Evolutionary conservation across 2,797 vertebrate genomes (phyloP).

Genomic region (Gallirallus australis): DNA sequence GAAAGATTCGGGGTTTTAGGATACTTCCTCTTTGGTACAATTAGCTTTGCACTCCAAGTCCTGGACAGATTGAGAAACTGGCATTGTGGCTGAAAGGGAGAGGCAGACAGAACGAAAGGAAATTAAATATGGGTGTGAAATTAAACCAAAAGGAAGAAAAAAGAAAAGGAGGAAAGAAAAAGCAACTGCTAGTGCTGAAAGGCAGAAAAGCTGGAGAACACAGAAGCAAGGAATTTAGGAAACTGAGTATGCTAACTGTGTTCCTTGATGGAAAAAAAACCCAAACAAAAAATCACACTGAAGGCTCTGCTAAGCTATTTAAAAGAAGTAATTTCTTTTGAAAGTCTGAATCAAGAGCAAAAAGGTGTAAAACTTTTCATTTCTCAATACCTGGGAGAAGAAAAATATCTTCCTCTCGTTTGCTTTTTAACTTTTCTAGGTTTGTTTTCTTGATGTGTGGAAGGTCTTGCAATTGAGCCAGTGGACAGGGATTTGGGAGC

Average conservation of each 20-base stretch:
- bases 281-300: neutral
- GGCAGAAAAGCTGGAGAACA: neutral
- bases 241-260: neutral
- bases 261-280: neutral
- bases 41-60: slow-evolving; percentile 38
- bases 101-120: slow-evolving; percentile 16
- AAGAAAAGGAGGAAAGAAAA: neutral
- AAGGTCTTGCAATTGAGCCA: neutral
- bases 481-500: neutral
- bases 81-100: neutral
- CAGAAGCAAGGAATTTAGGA: neutral
- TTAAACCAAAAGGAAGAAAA: slow-evolving; percentile 19
- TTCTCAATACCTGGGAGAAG: neutral
- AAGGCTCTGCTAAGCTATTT: neutral
- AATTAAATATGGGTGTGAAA: slow-evolving; percentile 48
- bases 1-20: neutral
- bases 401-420: neutral
- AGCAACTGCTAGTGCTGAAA: neutral
- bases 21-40: neutral
- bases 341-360: neutral
- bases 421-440: neutral
- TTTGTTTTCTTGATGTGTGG: neutral
- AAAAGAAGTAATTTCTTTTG: neutral
- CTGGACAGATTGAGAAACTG: slow-evolving; percentile 4
- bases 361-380: neutral